phyloP scores from a whole-genome alignment of 2,113 vertebrate genomes.

The Scopus umbretta region DNA sequence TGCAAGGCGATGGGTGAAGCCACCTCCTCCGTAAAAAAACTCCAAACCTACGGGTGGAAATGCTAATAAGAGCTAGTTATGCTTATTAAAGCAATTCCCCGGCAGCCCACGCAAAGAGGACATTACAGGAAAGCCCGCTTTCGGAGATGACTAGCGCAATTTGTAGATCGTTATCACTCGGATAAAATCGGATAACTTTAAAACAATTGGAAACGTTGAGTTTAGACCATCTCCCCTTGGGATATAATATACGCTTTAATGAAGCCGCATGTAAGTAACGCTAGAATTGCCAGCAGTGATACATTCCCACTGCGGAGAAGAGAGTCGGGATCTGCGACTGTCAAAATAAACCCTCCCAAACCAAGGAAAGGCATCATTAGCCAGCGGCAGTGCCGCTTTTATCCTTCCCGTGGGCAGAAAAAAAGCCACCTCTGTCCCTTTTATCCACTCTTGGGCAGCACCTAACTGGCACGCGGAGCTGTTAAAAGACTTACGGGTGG shows the following conservation, averaged over 20 bases:
- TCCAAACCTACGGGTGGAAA: neutral
- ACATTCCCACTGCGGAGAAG: neutral
- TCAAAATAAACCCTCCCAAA: neutral
- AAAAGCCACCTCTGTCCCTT: constrained; percentile 2
- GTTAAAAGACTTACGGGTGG: neutral
- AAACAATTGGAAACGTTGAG: constrained; percentile 35
- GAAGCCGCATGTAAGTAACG: neutral
- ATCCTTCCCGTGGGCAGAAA: neutral
- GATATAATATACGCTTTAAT: neutral
- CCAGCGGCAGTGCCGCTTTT: neutral
- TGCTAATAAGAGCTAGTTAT: neutral
- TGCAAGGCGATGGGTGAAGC: neutral
- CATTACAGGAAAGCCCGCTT: neutral
- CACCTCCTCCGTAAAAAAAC: neutral
- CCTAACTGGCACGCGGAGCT: neutral
- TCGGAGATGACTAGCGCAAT: neutral
- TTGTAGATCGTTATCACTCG: constrained; percentile 13
- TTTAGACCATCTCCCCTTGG: constrained; percentile 3
- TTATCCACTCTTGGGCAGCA: neutral
- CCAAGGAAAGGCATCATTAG: neutral
- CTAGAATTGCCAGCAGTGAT: neutral
- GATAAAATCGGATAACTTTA: neutral
- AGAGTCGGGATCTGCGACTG: neutral
- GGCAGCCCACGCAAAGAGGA: neutral
- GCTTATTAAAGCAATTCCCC: neutral